phyloP scores from a whole-genome alignment of 2,888 invertebrate species.

The Cerceris ruficornis region DNA sequence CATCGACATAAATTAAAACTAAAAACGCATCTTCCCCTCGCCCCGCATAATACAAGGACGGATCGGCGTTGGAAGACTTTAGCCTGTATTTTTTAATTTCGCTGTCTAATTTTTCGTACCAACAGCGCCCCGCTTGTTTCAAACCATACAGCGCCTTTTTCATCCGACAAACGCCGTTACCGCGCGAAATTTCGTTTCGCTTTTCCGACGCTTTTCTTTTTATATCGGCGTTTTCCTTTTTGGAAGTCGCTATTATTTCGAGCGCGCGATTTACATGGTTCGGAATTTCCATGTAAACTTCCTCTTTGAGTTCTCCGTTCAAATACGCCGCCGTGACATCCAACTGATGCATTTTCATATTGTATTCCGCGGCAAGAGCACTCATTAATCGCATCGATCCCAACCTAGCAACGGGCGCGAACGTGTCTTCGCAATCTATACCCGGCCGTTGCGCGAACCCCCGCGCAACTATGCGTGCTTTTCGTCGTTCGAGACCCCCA shows the following conservation, averaged over 20 bases:
- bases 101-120: neutral
- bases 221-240: neutral
- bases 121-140: neutral
- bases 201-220: neutral
- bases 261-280: neutral
- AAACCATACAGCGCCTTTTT: slow-evolving; percentile 6
- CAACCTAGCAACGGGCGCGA: no score
- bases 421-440: no score
- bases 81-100: neutral
- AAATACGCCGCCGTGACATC: slow-evolving; percentile 9
- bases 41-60: neutral
- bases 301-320: slow-evolving; percentile 1
- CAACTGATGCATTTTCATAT: neutral
- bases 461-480: slow-evolving; percentile 7
- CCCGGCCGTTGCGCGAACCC: no score
- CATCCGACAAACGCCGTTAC: neutral
- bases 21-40: slow-evolving; percentile 2
- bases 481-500: neutral
- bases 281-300: slow-evolving; percentile 3
- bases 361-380: neutral
- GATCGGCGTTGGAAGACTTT: neutral
- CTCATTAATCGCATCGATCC: no score
- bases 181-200: neutral
- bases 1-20: slow-evolving; percentile 8
- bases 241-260: neutral